Evolutionary conservation across 92 coral and sea anemone genomes (phyloP).

Genomic region (Montipora capitata): DNA sequence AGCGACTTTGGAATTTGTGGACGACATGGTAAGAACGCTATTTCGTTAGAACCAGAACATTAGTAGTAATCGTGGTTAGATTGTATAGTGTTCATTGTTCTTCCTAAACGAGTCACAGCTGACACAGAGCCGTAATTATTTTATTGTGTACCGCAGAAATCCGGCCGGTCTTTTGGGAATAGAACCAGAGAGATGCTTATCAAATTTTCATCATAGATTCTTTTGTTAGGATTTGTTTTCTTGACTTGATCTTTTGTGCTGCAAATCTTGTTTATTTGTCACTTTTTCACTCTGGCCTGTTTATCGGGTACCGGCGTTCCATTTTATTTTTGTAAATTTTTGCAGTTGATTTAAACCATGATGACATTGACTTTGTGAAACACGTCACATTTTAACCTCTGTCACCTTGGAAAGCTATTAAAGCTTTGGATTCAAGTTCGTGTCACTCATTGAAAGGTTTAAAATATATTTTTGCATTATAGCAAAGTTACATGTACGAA

Average conservation of each 20-base stretch:
- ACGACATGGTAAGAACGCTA: slow-evolving; percentile 85
- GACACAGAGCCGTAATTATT: not conserved
- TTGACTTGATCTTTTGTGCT: slow-evolving; percentile 8
- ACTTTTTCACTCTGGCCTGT: not conserved
- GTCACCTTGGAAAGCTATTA: not conserved
- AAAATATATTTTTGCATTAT: too few species aligned
- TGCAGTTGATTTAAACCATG: too few species aligned
- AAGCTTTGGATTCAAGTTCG: not conserved
- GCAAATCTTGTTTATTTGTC: not conserved
- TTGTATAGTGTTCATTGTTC: slow-evolving; percentile 4
- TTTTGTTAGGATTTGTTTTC: slow-evolving; percentile 26
- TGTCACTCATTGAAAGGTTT: not conserved
- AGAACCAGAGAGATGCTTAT: not conserved
- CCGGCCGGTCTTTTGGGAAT: slow-evolving; percentile 57
- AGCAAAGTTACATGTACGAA: too few species aligned
- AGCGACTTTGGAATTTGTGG: slow-evolving; percentile 96
- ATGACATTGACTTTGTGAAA: not conserved
- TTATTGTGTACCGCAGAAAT: not conserved
- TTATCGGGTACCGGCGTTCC: too few species aligned
- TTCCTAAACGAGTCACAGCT: not conserved
- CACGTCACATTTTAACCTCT: not conserved
- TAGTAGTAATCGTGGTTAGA: slow-evolving; percentile 8
- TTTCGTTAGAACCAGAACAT: not conserved
- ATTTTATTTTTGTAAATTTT: too few species aligned
- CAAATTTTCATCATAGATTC: not conserved